phyloP scores from a whole-genome alignment of 2,888 invertebrate species.

The Drosophila mettleri region DNA sequence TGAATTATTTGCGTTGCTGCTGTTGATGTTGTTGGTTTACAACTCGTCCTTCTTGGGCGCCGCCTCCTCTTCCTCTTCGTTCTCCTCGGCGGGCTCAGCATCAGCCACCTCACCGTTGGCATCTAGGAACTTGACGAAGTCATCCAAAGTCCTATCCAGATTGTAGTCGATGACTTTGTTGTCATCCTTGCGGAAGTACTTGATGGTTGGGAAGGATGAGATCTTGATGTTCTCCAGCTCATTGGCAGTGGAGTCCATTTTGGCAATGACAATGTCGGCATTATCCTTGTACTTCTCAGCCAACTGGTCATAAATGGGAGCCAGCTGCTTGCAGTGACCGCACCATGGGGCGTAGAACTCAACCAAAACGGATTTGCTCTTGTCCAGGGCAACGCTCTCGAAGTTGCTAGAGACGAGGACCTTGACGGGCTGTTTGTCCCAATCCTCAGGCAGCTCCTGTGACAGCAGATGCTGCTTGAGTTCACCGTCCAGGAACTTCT shows the following conservation, averaged over 20 bases:
- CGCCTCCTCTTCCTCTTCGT: constrained; percentile 80
- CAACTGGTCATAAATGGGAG: constrained; percentile 98
- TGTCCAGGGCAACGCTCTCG: constrained; percentile 95
- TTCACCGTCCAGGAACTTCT: constrained; percentile 95
- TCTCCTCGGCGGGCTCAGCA: constrained; percentile 84
- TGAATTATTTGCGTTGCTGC: constrained; percentile 43
- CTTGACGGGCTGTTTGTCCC: constrained; percentile 98
- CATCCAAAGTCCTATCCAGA: constrained; percentile 97
- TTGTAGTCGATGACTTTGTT: constrained; percentile 96
- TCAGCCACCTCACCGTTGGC: constrained; percentile 92
- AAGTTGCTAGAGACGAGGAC: constrained; percentile 97
- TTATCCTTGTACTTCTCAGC: constrained; percentile 96
- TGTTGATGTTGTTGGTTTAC: constrained; percentile 75
- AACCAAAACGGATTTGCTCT: constrained; percentile 95
- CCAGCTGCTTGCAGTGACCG: constrained; percentile 99
- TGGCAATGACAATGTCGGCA: constrained; percentile 95
- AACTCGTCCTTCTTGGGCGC: constrained; percentile 85
- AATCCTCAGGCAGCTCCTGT: constrained; percentile 97
- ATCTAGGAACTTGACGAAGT: constrained; percentile 96
- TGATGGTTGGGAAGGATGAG: constrained; percentile 97
- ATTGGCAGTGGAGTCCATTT: constrained; percentile 99
- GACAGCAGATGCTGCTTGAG: constrained; percentile 97
- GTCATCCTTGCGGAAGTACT: constrained; percentile 96
- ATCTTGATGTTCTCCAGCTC: constrained; percentile 98
- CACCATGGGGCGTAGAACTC: constrained; percentile 99